Evolutionary conservation across 2,888 invertebrate genomes (phyloP).

Genomic region (Orchesella flavescens): DNA sequence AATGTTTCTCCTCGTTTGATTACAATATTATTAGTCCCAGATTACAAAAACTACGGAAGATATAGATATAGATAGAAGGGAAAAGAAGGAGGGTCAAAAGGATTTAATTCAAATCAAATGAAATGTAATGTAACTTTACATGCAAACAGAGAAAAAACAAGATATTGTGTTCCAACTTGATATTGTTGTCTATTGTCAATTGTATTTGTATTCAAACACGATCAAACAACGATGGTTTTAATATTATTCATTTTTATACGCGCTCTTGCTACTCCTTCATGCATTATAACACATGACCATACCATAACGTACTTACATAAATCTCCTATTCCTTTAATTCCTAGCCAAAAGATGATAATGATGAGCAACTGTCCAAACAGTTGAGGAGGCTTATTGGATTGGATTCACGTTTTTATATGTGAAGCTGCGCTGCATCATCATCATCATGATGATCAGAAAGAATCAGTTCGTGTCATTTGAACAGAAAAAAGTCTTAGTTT

Average conservation of each 20-base stretch:
- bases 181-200: too few relatives aligned
- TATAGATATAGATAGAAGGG: constrained; percentile 3
- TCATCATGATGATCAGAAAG: not conserved
- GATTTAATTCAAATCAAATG: constrained; percentile 33
- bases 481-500: constrained; percentile 37
- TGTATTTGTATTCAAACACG: not conserved
- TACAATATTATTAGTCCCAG: not conserved
- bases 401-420: constrained; percentile 2
- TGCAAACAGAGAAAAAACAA: constrained; percentile 7
- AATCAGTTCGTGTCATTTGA: constrained; percentile 43
- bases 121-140: constrained; percentile 25
- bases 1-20: not conserved
- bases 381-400: constrained; percentile 16
- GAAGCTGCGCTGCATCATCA: not conserved
- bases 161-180: not conserved
- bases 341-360: not conserved
- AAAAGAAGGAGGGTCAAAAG: constrained; percentile 37
- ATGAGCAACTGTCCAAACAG: constrained; percentile 43
- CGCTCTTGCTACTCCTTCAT: not conserved
- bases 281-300: not conserved
- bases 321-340: not conserved
- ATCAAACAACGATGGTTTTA: not conserved
- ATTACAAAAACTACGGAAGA: constrained; percentile 27
- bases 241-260: not conserved
- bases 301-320: not conserved